Evolutionary conservation across 2,797 vertebrate genomes (phyloP).

Genomic region (Pseudomugil tenellus): DNA sequence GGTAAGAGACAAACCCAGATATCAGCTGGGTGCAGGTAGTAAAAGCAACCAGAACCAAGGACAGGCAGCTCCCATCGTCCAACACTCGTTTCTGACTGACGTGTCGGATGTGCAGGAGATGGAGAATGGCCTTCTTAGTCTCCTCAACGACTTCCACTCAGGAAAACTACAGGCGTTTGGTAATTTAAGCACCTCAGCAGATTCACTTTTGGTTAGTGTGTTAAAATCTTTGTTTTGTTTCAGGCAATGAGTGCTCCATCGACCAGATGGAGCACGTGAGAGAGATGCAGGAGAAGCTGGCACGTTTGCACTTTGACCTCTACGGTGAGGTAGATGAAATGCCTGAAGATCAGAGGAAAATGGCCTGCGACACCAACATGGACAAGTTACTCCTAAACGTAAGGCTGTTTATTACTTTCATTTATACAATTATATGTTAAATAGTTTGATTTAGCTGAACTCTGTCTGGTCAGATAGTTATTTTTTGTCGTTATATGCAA

Average conservation of each 20-base stretch:
- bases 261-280: slow-evolving; percentile 97
- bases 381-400: slow-evolving; percentile 94
- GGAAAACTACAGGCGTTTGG: slow-evolving; percentile 97
- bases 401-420: slow-evolving; percentile 54
- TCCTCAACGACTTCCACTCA: slow-evolving; percentile 97
- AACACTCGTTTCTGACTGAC: slow-evolving; percentile 97
- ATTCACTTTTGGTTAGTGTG: too few species aligned
- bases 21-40: slow-evolving; percentile 55
- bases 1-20: slow-evolving; percentile 87
- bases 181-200: slow-evolving; percentile 49
- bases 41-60: slow-evolving; percentile 49
- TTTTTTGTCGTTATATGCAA: too few species aligned
- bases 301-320: slow-evolving; percentile 94
- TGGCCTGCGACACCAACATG: slow-evolving; percentile 91
- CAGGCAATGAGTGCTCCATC: slow-evolving; percentile 96
- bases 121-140: slow-evolving; percentile 95
- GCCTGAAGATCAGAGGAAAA: slow-evolving; percentile 91
- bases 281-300: slow-evolving; percentile 98
- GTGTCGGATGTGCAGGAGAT: slow-evolving; percentile 98
- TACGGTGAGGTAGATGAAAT: slow-evolving; percentile 94
- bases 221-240: slow-evolving; percentile 9
- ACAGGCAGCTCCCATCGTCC: slow-evolving; percentile 86
- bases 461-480: too few species aligned
- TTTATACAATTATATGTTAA: not conserved
- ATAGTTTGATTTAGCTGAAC: too few species aligned